Percentiles rank a stretch among this genome's conserved stretches.
phyloP scores from a whole-genome alignment of 2,888 invertebrate species.

The Temnothorax unifasciatus region DNA sequence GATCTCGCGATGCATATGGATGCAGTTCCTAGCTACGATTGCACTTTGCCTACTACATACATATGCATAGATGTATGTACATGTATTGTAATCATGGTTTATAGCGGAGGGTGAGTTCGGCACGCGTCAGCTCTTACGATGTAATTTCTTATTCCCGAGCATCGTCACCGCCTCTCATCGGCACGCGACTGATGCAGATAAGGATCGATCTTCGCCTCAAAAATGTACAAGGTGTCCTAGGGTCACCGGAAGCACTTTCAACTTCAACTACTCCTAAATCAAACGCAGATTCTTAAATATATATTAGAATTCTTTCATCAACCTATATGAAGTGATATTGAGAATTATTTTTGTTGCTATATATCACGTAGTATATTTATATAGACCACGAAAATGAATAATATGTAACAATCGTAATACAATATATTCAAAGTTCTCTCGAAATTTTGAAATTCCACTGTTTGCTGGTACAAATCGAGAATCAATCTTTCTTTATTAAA shows the following conservation, averaged over 20 bases:
- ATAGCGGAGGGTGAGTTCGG: slow-evolving; percentile 60
- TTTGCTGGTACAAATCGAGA: background rate
- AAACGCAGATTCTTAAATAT: background rate
- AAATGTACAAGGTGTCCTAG: slow-evolving; percentile 45
- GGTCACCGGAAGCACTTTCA: background rate
- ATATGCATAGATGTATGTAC: slow-evolving; percentile 27
- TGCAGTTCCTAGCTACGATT: slow-evolving; percentile 55
- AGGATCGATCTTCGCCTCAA: slow-evolving; percentile 65
- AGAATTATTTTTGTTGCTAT: background rate
- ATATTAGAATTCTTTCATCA: background rate
- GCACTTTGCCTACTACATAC: slow-evolving; percentile 11
- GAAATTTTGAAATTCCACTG: background rate
- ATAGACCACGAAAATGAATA: background rate
- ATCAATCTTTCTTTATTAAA: background rate
- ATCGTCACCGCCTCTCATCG: slow-evolving; percentile 73
- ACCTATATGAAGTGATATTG: background rate
- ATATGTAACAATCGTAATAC: background rate
- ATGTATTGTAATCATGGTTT: slow-evolving; percentile 47
- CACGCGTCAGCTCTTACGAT: slow-evolving; percentile 72
- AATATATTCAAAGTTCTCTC: background rate
- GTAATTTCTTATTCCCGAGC: slow-evolving; percentile 75
- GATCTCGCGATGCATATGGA: slow-evolving; percentile 71
- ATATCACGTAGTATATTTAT: background rate
- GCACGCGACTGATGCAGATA: slow-evolving; percentile 73
- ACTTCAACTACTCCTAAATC: slow-evolving; percentile 2